phyloP scores from a whole-genome alignment of 1,140 invertebrate genomes.

The Papilio glaucus region DNA sequence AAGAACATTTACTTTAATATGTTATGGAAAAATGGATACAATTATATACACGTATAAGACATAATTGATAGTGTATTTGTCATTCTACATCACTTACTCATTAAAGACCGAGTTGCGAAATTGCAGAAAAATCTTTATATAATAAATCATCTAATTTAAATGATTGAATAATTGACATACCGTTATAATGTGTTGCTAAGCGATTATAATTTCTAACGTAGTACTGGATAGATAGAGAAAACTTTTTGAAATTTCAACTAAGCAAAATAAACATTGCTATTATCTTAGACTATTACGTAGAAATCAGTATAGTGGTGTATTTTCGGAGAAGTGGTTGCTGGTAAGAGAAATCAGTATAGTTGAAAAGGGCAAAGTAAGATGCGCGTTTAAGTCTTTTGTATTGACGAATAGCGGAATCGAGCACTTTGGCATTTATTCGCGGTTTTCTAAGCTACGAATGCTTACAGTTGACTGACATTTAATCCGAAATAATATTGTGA shows the following conservation, averaged over 20 bases:
- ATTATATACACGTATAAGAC: too few species aligned
- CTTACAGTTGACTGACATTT: slow-evolving; percentile 18
- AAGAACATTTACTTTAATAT: too few species aligned
- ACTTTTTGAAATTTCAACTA: background rate
- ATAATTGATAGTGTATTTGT: too few species aligned
- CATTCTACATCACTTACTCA: too few species aligned
- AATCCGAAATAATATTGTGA: slow-evolving; percentile 16
- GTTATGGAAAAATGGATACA: too few species aligned
- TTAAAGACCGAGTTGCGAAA: too few species aligned
- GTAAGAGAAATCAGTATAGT: slow-evolving; percentile 20
- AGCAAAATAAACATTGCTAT: background rate
- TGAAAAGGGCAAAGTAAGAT: slow-evolving; percentile 38
- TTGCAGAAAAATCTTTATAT: too few species aligned
- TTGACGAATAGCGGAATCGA: slow-evolving; percentile 27
- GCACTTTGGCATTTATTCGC: slow-evolving; percentile 27
- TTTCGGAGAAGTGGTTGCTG: too few species aligned
- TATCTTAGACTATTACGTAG: slow-evolving; percentile 4
- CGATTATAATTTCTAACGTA: background rate
- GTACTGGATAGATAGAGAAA: background rate
- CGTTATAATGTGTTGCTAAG: too few species aligned
- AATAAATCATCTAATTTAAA: too few species aligned
- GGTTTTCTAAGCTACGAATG: slow-evolving; percentile 14
- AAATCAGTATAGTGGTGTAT: slow-evolving; percentile 18
- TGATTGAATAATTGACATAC: too few species aligned
- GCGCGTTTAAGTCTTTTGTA: slow-evolving; percentile 74